Base-by-base conservation (phyloP, 1,140 invertebrate genomes). In the Trinorchestia longiramus region DNA sequence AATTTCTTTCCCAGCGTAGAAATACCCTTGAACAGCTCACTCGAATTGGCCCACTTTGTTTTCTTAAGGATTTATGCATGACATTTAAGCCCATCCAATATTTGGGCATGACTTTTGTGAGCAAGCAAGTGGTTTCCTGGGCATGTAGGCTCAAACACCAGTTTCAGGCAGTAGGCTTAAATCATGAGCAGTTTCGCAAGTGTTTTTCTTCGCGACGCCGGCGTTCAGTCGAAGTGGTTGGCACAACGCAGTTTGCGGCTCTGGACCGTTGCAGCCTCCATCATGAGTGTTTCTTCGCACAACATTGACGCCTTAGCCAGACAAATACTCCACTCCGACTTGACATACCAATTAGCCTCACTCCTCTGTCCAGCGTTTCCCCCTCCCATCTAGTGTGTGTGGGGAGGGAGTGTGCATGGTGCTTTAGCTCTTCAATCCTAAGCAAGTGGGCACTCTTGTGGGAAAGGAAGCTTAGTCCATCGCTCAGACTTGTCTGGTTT, bases 111-210 rank as follows among this genome's bases (percentile, higher is more conserved):
- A 94, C 92, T 94, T 94, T 94, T 94, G 41, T 94, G 36, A 45
- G 41, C 92, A 47, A 43, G 43, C 43, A 94, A 94, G 92, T 94
- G 92, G 92, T 94, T 94, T 94, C 28, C 92, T 44, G 44, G 44
- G 92, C 92, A 94, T 94, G 92, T 94, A 94, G 92, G 92, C 92
- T 94, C 92, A 94, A 94, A 94, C 92, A 94, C 23, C 92, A 94
- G 43, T 94, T 94, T 94, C 92, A 94, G 44, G 44, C 43, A 11
- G 43, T 94, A 94, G 92, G 92, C 92, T 94, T 94, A 94, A 94
- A 94, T 45, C 92, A 47, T 47, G 92, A 94, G 92, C 43, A 94
- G 43, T 6, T 40, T 40, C 92, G 41, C 44, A 43, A 94, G 92
- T 94, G 92, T 94, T 94, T 94, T 94, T 40, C 43, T 94, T 94